Conservation (phyloP, 2,113 vertebrate species). For the Maylandia zebra region DNA sequence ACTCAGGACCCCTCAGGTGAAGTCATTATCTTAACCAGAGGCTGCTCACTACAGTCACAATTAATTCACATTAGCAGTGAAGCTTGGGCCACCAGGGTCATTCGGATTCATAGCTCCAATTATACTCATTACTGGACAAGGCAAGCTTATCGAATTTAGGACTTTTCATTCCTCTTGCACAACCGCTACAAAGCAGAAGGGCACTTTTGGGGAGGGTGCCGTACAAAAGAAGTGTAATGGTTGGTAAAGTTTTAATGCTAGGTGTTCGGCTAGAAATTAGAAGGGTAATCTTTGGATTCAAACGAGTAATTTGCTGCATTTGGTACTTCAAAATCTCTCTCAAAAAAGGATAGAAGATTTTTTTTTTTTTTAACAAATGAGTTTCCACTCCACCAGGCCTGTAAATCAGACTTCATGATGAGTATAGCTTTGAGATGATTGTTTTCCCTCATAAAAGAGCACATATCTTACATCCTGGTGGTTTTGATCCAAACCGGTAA, state of each 20-base stretch:
- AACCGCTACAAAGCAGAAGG: background rate
- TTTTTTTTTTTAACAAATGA: background rate
- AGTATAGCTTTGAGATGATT: background rate
- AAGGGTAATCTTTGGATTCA: background rate
- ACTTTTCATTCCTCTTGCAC: background rate
- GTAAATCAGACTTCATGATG: background rate
- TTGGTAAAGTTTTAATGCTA: background rate
- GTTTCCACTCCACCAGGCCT: background rate
- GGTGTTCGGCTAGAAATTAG: background rate
- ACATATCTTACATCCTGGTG: background rate
- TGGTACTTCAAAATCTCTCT: background rate
- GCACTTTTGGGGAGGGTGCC: background rate
- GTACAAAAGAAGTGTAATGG: background rate
- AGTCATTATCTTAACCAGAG: slow-evolving; percentile 61
- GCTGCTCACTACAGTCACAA: slow-evolving; percentile 42
- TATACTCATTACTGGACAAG: slow-evolving; percentile 9
- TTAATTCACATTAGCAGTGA: slow-evolving; percentile 52
- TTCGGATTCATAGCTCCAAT: slow-evolving; percentile 17
- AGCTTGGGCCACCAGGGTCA: background rate
- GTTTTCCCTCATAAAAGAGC: background rate
- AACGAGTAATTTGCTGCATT: background rate
- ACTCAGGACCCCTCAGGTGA: slow-evolving; percentile 60
- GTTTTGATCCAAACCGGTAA: background rate
- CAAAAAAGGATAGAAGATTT: background rate
- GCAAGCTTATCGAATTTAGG: background rate